A percentile compares a stretch with the other conserved stretches of the same genome.
These are phyloP conservation scores for Bacillus rossius DNA, from an alignment of 1,140 invertebrate genomes.

Conservation along the genomic window DNA sequence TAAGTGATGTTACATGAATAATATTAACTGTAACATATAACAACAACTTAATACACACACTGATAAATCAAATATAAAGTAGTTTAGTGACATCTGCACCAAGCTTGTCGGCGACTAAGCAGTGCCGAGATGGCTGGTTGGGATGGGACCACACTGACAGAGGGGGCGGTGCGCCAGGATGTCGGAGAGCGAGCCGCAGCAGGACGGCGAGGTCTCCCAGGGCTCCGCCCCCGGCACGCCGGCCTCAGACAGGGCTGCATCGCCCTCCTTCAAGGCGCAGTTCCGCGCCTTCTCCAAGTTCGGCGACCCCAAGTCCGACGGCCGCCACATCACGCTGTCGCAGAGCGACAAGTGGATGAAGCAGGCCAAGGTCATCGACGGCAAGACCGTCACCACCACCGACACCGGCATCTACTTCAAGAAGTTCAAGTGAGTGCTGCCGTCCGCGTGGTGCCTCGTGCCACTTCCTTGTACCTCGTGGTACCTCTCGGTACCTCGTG, in stretches of 20 bases:
- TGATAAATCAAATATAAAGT: too few species aligned
- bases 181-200: neutral
- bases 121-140: too few species aligned
- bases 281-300: slow-evolving; percentile 43
- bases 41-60: too few species aligned
- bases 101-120: too few species aligned
- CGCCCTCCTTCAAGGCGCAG: slow-evolving; percentile 8
- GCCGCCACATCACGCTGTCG: slow-evolving; percentile 77
- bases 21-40: too few species aligned
- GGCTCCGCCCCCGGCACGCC: slow-evolving; percentile 4
- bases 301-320: slow-evolving; percentile 80
- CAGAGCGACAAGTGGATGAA: slow-evolving; percentile 96
- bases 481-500: too few species aligned
- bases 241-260: neutral
- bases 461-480: too few species aligned
- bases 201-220: neutral
- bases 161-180: neutral
- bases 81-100: too few species aligned
- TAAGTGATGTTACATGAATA: too few species aligned
- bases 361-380: slow-evolving; percentile 88
- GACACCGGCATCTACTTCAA: slow-evolving; percentile 87
- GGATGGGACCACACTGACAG: too few species aligned
- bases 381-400: slow-evolving; percentile 82
- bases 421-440: slow-evolving; percentile 64
- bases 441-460: too few species aligned